Base-by-base conservation (phyloP, 2,113 vertebrate species). In the Datnioides undecimradiatus region DNA sequence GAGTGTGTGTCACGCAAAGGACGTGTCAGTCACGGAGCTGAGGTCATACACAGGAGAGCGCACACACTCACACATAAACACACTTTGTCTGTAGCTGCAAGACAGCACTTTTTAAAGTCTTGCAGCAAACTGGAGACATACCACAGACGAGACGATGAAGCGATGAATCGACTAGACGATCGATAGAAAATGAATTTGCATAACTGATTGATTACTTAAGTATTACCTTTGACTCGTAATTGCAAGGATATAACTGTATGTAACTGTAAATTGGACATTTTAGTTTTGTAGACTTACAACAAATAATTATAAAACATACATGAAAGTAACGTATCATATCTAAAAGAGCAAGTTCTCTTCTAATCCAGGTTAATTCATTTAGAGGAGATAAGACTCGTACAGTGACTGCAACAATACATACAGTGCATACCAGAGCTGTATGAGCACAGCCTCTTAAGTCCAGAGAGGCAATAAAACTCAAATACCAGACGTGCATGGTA, bases 401-500 rank as follows among this genome's bases (percentile, higher is more conserved):
- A 73, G 59, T 80, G 65, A 67, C 43, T 73, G 60, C 45, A 80
- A 80, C 73, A 82, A 78, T 29, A 71, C 33, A 19, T 75, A 60
- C 82, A 82, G 76, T 57, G 73, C 79, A 90, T 78, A 88, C 80
- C 91, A 81, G 79, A 86, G 83, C 82, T 72, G 73, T 65, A 75
- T 49, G 85, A 88, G 79, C 70, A 71, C 45, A 46, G 41, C 40
- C 87, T 94, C 84, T 90, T 65, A 74, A 87, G 76, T 89, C 85
- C 91, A 84, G 86, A 79, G 74, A 83, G 79, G 85, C 87, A 81
- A 78, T 84, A 83, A 94, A 93, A 88, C 86, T 60, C 90, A 93
- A 94, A 94, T 73, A 90, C 68, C 73, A 88, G 76, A 73, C 83
- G 93, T 48, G 40, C 74, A 78, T 93, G 87, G 87, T 93, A 95